Evolutionary conservation across 1,140 invertebrate genomes (phyloP).

Genomic region (Aphelenchoides fujianensis): DNA sequence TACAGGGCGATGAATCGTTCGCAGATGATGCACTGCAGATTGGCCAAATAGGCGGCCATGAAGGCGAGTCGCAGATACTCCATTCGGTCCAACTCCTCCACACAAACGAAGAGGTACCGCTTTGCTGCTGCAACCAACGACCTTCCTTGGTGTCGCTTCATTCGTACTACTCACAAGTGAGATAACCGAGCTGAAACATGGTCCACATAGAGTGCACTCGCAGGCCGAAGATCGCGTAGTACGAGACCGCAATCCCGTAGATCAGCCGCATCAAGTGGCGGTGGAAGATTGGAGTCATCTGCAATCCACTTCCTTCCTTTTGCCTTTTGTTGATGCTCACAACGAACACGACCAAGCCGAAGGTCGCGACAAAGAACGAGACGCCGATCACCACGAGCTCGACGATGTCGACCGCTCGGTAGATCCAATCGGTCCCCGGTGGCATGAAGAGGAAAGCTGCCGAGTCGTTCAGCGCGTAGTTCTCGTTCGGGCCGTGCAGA

Average conservation of each 20-base stretch:
- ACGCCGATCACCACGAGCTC: not conserved
- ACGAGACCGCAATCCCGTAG: not conserved
- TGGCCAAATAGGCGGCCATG: not conserved
- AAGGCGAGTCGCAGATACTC: not conserved
- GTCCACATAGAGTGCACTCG: not conserved
- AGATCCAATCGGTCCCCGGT: not conserved
- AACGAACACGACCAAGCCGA: not conserved
- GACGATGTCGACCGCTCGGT: not conserved
- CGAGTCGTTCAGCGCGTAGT: not conserved
- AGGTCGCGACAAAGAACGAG: not conserved
- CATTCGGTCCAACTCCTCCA: not conserved
- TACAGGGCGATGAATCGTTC: not conserved
- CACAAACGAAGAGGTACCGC: constrained; percentile 2
- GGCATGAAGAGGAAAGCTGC: not conserved
- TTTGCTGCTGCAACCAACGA: not conserved
- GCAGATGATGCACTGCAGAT: not conserved
- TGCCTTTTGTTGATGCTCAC: not conserved
- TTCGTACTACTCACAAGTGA: constrained; percentile 9
- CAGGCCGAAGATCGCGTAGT: not conserved
- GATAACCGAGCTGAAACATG: not conserved
- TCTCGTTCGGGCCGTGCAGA: not conserved
- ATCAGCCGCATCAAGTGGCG: not conserved
- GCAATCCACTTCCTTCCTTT: not conserved
- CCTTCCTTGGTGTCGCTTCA: no score
- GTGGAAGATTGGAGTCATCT: constrained; percentile 1